Evolutionary conservation across 2,797 vertebrate genomes (phyloP).

Genomic region (Hydrocynus forskahlii): DNA sequence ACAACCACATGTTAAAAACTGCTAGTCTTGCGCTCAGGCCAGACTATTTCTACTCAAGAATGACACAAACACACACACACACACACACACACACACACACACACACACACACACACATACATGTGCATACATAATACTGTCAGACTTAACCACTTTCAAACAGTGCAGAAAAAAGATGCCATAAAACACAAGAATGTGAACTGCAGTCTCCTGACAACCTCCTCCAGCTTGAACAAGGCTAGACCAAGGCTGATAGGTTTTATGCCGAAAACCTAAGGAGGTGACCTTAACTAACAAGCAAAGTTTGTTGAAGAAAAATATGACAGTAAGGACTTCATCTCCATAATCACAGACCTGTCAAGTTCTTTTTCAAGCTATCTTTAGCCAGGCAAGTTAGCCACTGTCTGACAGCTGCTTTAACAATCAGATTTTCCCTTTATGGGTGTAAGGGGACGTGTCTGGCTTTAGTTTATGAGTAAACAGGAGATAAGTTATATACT

Average conservation of each 20-base stretch:
- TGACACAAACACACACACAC: neutral
- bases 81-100: neutral
- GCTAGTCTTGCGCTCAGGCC: neutral
- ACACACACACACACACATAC: too few species aligned
- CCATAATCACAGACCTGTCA: neutral
- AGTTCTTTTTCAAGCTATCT: neutral
- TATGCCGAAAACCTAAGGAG: neutral
- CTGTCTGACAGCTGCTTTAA: neutral
- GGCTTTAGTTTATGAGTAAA: neutral
- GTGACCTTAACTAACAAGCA: neutral
- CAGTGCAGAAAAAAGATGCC: too few species aligned
- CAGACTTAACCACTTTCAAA: too few species aligned
- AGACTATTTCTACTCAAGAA: neutral
- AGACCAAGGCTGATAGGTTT: neutral
- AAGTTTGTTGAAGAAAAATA: neutral
- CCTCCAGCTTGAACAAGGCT: neutral
- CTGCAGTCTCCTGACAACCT: too few species aligned
- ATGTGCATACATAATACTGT: too few species aligned
- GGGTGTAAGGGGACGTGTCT: neutral
- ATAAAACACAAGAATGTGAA: too few species aligned
- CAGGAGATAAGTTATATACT: neutral
- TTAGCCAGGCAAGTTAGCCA: neutral
- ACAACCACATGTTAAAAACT: neutral
- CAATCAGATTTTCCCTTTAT: neutral
- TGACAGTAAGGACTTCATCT: neutral